Evolutionary conservation across 2,797 vertebrate species (phyloP), one percentile per base, ranked within the genome.

Genomic region (Hephaestus fuliginosus): DNA sequence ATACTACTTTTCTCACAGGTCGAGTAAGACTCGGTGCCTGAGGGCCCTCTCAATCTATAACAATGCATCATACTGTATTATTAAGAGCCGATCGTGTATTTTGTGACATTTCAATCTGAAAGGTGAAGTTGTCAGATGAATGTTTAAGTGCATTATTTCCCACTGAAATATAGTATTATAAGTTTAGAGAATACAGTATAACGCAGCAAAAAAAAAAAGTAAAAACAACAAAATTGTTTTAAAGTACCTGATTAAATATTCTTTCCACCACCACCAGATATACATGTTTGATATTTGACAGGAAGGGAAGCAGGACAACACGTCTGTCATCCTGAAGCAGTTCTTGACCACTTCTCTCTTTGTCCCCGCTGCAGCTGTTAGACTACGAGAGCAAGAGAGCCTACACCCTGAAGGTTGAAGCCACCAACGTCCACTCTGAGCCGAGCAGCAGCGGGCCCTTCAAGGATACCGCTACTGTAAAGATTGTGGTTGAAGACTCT

Each of bases 371-470:
- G 69, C 96, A 99, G 98, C 96, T 96, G 20, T 91, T 99, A 94
- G 97, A 99, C 94, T 99, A 96, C 68, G 98, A 99, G 94, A 96
- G 87, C 92, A 98, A 97, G 89, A 96, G 94, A 93, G 96, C 97
- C 86, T 99, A 97, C 93, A 98, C 96, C 0, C 92, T 99, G 86
- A 98, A 97, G 81, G 96, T 99, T 44, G 98, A 99, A 90, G 98
- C 98, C 48, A 95, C 96, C 93, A 99, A 99, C 86, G 39, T 97
- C 22, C 96, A 96, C 22, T 93, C 94, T 0, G 97, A 98, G 92
- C 97, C 96, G 88, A 92, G 95, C 72, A 90, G 94, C 11, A 95
- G 96, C 20, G 97, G 95, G 0, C 98, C 98, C 25, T 99, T 97
- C 93, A 99, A 97, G 93, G 98, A 99, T 82, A 98, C 97, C 0